These are phyloP conservation scores for Volucella zonaria DNA, from an alignment of 2,888 invertebrate genomes.

Conservation along the genomic window DNA sequence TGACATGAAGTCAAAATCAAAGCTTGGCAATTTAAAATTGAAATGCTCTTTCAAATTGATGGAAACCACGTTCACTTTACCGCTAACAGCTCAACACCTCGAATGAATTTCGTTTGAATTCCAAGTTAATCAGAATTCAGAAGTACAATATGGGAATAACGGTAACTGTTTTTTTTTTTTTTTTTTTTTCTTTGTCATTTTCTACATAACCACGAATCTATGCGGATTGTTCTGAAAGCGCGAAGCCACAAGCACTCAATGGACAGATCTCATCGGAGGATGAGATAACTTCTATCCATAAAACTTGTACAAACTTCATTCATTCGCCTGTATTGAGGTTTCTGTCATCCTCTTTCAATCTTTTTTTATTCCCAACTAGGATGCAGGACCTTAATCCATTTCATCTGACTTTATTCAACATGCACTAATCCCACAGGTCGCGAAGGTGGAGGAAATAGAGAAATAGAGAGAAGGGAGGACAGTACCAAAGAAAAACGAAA, in stretches of 20 bases:
- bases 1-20: too few species aligned
- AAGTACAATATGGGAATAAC: background rate
- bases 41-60: too few species aligned
- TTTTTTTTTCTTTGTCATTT: too few species aligned
- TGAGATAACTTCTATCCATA: constrained; percentile 59
- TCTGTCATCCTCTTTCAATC: constrained; percentile 22
- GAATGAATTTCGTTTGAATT: too few species aligned
- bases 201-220: constrained; percentile 53
- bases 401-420: constrained; percentile 46
- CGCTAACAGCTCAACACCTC: too few species aligned
- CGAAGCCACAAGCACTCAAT: constrained; percentile 57
- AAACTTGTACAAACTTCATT: constrained; percentile 46
- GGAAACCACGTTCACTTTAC: too few species aligned
- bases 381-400: constrained; percentile 30
- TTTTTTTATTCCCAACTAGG: constrained; percentile 3
- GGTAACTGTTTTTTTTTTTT: constrained; percentile 48
- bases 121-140: too few species aligned
- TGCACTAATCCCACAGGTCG: constrained; percentile 64
- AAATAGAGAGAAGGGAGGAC: constrained; percentile 5
- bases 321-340: constrained; percentile 50
- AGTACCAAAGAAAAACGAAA: constrained; percentile 5
- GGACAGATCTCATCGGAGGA: constrained; percentile 37
- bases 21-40: too few species aligned
- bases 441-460: constrained; percentile 8
- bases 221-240: constrained; percentile 56